Conservation (phyloP, 2,797 vertebrate genomes). For the Notolepis coatsorum region DNA sequence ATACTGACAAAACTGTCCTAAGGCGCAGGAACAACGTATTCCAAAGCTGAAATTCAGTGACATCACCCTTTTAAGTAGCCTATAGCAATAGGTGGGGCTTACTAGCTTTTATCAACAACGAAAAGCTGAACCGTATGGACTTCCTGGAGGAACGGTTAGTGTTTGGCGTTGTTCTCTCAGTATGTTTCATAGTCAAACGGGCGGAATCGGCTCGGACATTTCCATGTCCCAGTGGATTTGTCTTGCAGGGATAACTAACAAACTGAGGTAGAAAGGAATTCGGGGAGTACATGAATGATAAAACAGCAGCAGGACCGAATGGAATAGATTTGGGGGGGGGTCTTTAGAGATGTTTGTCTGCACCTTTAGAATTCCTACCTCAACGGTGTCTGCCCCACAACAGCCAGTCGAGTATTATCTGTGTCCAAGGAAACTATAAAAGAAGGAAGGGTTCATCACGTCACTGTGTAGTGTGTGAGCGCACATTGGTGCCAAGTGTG, state of each 20-base stretch:
- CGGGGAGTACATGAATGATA: slow-evolving; percentile 83
- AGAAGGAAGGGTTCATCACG: too few species aligned
- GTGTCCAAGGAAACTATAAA: too few species aligned
- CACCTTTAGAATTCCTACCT: slow-evolving; percentile 65
- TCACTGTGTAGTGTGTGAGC: too few species aligned
- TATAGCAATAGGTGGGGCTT: slow-evolving; percentile 30
- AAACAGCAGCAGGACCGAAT: slow-evolving; percentile 75
- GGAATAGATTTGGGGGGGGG: slow-evolving; percentile 63
- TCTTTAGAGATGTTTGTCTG: slow-evolving; percentile 69
- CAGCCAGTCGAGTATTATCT: too few species aligned
- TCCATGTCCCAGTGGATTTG: slow-evolving; percentile 78
- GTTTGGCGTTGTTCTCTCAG: slow-evolving; percentile 53
- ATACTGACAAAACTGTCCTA: slow-evolving; percentile 55
- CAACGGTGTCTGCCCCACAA: slow-evolving; percentile 44
- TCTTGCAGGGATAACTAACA: slow-evolving; percentile 87
- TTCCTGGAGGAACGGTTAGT: slow-evolving; percentile 46
- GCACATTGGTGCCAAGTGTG: too few species aligned
- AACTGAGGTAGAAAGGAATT: slow-evolving; percentile 95
- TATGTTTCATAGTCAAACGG: slow-evolving; percentile 76
- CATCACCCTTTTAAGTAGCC: slow-evolving; percentile 63
- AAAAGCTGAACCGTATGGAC: slow-evolving; percentile 57
- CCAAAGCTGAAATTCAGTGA: slow-evolving; percentile 51
- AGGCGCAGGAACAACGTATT: not conserved
- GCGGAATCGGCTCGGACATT: slow-evolving; percentile 72
- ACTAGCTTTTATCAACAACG: slow-evolving; percentile 49